Base-by-base conservation (phyloP, 2,113 vertebrate species). In the Sciurus niger region DNA sequence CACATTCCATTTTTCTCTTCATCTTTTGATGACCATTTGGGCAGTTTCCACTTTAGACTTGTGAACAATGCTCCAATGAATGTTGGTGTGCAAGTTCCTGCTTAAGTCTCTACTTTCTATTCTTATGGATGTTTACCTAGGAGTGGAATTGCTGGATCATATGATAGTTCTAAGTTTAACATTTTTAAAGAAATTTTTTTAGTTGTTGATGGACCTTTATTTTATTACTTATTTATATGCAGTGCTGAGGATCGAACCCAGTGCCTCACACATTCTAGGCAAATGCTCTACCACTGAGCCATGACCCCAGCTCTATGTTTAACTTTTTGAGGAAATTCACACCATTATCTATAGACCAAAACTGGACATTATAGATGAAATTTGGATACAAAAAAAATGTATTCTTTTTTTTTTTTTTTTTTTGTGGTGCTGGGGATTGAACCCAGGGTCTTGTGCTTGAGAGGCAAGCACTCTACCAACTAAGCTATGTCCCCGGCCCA, bases 341-440 rank as follows among this genome's bases (percentile, higher is more conserved):
- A 63, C 14, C 30, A 89, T 51, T 78, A 30, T 78, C 51, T 43
- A n/a, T 22, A 84, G 48, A 68, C 58, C 46, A 43, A 34, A 55
- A 83, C n/a, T 76, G 30, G 48, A 90, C 43, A 93, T 95, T 37
- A 48, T 51, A 72, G 16, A 37, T 82, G 34, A 95, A 46, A 37
- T 74, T 60, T 93, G 12, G n/a, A 55, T 85, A 40, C 46, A 48
- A 8, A 48, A 48, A 48, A 48, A 48, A 48, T 48, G 1, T 48
- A 48, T 48, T 48, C 46, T 48, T 48, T 48, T 7, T 48, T 7
- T 48, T 40, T 40, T 40, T 40, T 7, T 48, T 7, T 48, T 7
- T 48, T 7, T 48, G 5, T 48, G 5, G 46, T 48, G 46, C 46
- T 48, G 7, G 46, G 46, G 46, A 48, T 48, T 48, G 46, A 48